phyloP scores from a whole-genome alignment of 1,140 invertebrate species.

The Kradibia gibbosae region DNA sequence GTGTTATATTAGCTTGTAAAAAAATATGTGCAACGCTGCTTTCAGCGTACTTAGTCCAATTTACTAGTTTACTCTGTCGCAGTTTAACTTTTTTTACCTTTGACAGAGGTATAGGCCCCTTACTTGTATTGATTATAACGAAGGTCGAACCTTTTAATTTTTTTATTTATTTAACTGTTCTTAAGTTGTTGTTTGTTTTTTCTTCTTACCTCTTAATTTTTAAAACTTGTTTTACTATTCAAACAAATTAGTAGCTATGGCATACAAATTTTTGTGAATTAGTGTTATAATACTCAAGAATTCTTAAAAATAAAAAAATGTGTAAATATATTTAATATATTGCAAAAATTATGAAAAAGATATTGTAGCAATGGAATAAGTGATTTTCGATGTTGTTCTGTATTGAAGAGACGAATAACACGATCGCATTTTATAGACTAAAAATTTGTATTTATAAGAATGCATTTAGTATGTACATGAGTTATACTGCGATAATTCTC shows the following conservation, averaged over 20 bases:
- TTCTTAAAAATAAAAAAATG: slow-evolving; percentile 35
- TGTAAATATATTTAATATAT: slow-evolving; percentile 47
- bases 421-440: slow-evolving; percentile 37
- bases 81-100: slow-evolving; percentile 33
- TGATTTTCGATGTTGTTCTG: slow-evolving; percentile 45
- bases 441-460: slow-evolving; percentile 43
- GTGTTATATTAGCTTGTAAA: slow-evolving; percentile 56
- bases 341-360: slow-evolving; percentile 34
- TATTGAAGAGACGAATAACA: slow-evolving; percentile 19
- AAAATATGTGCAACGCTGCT: slow-evolving; percentile 49
- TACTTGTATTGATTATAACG: slow-evolving; percentile 26
- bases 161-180: slow-evolving; percentile 40
- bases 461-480: slow-evolving; percentile 45
- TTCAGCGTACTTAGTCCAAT: slow-evolving; percentile 57
- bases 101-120: slow-evolving; percentile 17
- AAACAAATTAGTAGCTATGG: slow-evolving; percentile 7
- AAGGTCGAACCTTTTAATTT: slow-evolving; percentile 26
- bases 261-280: slow-evolving; percentile 33
- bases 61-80: slow-evolving; percentile 23
- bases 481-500: slow-evolving; percentile 43
- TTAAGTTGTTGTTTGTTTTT: slow-evolving; percentile 33
- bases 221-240: slow-evolving; percentile 21
- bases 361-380: slow-evolving; percentile 38
- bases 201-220: slow-evolving; percentile 24
- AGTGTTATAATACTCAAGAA: slow-evolving; percentile 45